Evolutionary conservation across 2,797 vertebrate species (phyloP).

Genomic region (Zalophus californianus): DNA sequence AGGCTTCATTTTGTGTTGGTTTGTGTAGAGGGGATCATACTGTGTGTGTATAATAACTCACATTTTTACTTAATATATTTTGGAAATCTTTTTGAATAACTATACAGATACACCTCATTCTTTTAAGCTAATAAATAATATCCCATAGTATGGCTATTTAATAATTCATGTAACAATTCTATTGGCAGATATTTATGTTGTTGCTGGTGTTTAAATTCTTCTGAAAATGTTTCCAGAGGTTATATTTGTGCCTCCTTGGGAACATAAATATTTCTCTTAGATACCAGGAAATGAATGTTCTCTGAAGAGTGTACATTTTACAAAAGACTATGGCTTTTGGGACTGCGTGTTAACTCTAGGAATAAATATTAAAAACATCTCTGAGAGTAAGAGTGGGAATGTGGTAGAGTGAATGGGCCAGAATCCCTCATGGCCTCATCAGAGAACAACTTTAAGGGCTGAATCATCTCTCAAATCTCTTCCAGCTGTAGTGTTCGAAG

Average conservation of each 20-base stretch:
- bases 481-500: background rate
- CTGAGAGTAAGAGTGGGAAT: background rate
- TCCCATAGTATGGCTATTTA: background rate
- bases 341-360: background rate
- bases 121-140: background rate
- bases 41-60: background rate
- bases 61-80: background rate
- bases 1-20: background rate
- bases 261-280: slow-evolving; percentile 43
- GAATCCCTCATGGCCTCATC: background rate
- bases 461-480: background rate
- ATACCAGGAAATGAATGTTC: slow-evolving; percentile 7
- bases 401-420: background rate
- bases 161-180: background rate
- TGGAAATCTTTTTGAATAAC: background rate
- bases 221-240: background rate
- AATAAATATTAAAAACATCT: background rate
- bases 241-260: background rate
- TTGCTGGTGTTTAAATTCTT: slow-evolving; percentile 19
- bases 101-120: background rate
- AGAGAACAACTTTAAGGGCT: background rate
- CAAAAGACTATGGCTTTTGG: background rate
- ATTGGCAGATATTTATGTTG: background rate
- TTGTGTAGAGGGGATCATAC: background rate
- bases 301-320: background rate